phyloP scores from a whole-genome alignment of 2,797 vertebrate genomes.

The Pelobates cultripes region DNA sequence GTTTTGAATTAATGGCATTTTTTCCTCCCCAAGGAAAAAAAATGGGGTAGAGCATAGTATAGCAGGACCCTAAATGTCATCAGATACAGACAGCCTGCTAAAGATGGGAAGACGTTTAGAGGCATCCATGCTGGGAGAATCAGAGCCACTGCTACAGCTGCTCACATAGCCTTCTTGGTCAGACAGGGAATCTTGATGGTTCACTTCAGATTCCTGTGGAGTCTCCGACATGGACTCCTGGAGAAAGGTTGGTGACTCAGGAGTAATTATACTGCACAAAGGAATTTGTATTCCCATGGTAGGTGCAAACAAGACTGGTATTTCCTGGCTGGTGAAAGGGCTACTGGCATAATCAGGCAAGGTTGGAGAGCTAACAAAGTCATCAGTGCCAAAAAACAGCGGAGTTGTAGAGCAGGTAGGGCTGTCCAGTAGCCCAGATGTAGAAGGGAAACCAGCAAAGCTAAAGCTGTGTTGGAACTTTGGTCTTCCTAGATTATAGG shows the following conservation, averaged over 20 bases:
- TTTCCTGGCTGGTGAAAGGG: conserved; percentile 97
- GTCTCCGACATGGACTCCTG: conserved; percentile 93
- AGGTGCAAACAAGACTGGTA: conserved; percentile 91
- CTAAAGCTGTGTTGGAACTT: conserved; percentile 98
- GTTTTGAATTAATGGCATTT: conserved; percentile 51
- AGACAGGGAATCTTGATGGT: conserved; percentile 94
- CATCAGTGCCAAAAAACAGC: conserved; percentile 90
- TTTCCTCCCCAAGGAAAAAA: conserved; percentile 51
- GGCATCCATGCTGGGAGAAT: conserved; percentile 92
- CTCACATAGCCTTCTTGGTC: conserved; percentile 98
- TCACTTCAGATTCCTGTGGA: conserved; percentile 90
- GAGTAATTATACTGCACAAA: conserved; percentile 61
- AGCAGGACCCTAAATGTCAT: conserved; percentile 77
- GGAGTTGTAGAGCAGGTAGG: conserved; percentile 94
- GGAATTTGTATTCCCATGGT: conserved; percentile 83
- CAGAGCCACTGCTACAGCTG: conserved; percentile 94
- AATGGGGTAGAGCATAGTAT: conserved; percentile 61
- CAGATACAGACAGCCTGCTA: conserved; percentile 97
- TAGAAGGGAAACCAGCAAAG: conserved; percentile 88
- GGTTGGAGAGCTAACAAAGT: conserved; percentile 79
- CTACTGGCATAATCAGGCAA: conserved; percentile 89
- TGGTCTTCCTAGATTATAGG: conserved; percentile 82
- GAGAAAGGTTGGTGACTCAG: conserved; percentile 84
- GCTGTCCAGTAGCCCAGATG: conserved; percentile 89
- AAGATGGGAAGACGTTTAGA: conserved; percentile 97